These are phyloP conservation scores for Amia ocellicauda DNA, from an alignment of 2,113 vertebrate species.

Conservation along the genomic window DNA sequence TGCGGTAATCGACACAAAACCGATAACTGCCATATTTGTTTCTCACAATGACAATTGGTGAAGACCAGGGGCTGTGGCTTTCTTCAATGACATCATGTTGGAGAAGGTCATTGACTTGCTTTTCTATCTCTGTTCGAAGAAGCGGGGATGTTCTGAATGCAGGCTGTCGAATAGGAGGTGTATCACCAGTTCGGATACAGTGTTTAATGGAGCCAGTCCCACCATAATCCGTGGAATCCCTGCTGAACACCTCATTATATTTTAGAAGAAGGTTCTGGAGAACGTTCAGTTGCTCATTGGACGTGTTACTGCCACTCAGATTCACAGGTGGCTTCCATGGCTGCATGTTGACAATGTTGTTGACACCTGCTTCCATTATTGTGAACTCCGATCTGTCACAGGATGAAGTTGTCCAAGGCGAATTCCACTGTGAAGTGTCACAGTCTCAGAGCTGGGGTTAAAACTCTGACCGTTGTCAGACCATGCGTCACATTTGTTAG, in stretches of 20 bases:
- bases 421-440: slow-evolving; percentile 1
- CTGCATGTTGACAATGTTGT: background rate
- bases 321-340: background rate
- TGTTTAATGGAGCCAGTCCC: slow-evolving; percentile 14
- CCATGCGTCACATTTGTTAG: background rate
- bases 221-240: slow-evolving; percentile 14
- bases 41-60: slow-evolving; percentile 21
- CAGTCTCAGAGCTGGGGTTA: slow-evolving; percentile 3
- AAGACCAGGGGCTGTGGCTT: slow-evolving; percentile 26
- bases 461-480: background rate
- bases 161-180: slow-evolving; percentile 17
- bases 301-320: background rate
- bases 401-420: background rate
- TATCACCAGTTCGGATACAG: slow-evolving; percentile 9
- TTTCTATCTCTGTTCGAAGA: slow-evolving; percentile 23
- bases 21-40: slow-evolving; percentile 27
- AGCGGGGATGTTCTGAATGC: slow-evolving; percentile 25
- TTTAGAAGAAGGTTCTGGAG: background rate
- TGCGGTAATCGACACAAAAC: slow-evolving; percentile 28
- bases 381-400: background rate
- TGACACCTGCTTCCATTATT: background rate
- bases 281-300: background rate
- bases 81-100: slow-evolving; percentile 26
- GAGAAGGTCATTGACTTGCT: slow-evolving; percentile 23
- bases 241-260: slow-evolving; percentile 19